These are phyloP conservation scores for Picathartes gymnocephalus DNA, from an alignment of 2,113 vertebrate genomes.

Conservation along the genomic window DNA sequence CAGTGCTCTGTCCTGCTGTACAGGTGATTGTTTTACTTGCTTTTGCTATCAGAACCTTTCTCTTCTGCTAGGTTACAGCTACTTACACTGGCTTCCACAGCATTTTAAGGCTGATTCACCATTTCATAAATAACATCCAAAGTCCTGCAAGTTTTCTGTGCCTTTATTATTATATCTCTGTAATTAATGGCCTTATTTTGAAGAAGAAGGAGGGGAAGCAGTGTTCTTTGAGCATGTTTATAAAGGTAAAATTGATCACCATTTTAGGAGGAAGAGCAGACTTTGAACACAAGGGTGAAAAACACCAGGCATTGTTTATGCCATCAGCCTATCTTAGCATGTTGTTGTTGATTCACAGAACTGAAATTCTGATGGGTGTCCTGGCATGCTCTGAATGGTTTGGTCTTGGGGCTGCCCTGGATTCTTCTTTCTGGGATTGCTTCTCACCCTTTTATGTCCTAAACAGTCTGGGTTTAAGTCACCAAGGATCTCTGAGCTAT, in stretches of 20 bases:
- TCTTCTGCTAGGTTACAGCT: neutral
- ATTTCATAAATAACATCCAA: neutral
- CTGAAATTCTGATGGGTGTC: neutral
- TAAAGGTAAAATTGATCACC: neutral
- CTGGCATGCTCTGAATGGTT: neutral
- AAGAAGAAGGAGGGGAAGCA: neutral
- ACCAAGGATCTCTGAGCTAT: neutral
- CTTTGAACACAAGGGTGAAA: neutral
- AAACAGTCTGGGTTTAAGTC: neutral
- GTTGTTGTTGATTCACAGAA: neutral
- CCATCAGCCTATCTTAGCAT: neutral
- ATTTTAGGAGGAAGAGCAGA: neutral
- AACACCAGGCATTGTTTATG: neutral
- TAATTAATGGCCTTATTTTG: neutral
- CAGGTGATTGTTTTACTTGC: neutral
- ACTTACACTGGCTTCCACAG: neutral
- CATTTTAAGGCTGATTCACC: slow-evolving; percentile 10
- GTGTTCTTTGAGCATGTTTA: neutral
- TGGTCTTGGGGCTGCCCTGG: neutral
- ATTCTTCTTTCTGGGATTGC: neutral
- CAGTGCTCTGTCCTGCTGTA: neutral
- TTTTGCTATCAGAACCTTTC: neutral
- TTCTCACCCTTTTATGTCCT: neutral
- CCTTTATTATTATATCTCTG: neutral
- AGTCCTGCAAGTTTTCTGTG: neutral